A percentile compares a stretch with the other conserved stretches of the same genome.
phyloP scores from a whole-genome alignment of 2,797 vertebrate genomes.

The Mus minutoides region DNA sequence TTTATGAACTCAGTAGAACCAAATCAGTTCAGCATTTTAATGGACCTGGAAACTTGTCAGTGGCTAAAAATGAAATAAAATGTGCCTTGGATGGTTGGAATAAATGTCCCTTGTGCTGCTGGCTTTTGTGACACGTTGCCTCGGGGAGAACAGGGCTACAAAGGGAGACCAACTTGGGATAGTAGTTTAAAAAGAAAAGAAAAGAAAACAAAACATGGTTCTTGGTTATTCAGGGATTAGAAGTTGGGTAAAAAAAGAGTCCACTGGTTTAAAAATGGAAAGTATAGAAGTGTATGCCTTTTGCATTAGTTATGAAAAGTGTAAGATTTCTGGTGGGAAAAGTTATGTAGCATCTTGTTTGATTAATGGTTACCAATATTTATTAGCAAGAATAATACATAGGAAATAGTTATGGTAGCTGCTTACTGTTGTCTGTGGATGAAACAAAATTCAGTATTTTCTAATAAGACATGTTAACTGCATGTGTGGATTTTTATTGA shows the following conservation, averaged over 20 bases:
- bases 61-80: constrained; percentile 9
- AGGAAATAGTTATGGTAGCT: neutral
- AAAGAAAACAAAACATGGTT: neutral
- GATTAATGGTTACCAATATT: neutral
- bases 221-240: neutral
- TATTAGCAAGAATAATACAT: neutral
- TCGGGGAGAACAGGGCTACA: neutral
- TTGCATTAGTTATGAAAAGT: neutral
- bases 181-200: neutral
- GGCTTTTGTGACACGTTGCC: neutral
- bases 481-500: neutral
- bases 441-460: neutral
- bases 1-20: neutral
- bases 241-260: neutral
- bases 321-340: neutral
- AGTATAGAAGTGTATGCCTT: neutral
- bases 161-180: neutral
- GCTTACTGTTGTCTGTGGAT: neutral
- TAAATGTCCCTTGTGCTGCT: neutral
- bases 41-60: neutral
- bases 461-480: neutral
- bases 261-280: neutral
- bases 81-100: neutral
- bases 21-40: neutral
- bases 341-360: neutral